phyloP scores from a whole-genome alignment of 2,888 invertebrate genomes.

The Agriopis leucophaearia region DNA sequence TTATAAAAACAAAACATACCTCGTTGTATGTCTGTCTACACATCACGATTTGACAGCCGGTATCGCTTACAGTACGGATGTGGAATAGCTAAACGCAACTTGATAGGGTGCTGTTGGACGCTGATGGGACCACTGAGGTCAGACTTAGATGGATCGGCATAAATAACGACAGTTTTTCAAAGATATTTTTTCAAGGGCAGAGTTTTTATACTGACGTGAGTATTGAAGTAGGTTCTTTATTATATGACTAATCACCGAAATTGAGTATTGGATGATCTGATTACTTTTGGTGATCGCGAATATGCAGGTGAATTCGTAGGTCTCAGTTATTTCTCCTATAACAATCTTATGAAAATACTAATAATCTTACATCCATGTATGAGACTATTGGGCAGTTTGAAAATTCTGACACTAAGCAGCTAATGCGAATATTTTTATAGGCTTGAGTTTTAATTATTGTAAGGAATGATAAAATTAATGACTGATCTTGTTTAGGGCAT shows the following conservation, averaged over 20 bases:
- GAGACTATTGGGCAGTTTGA: no score
- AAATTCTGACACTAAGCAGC: no score
- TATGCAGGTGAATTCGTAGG: no score
- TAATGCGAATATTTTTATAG: no score
- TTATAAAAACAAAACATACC: constrained; percentile 21
- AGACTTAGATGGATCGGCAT: background rate
- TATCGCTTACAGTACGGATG: constrained; percentile 34
- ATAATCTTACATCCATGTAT: no score
- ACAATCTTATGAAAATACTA: no score
- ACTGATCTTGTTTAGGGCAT: no score
- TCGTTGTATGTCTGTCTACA: constrained; percentile 11
- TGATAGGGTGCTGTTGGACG: constrained; percentile 18
- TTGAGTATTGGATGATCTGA: no score
- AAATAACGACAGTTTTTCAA: background rate
- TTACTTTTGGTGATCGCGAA: no score
- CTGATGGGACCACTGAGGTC: constrained; percentile 15
- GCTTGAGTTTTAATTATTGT: no score
- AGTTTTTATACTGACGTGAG: background rate
- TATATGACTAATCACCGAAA: background rate
- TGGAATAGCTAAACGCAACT: constrained; percentile 26
- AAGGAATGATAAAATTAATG: no score
- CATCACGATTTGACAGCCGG: constrained; percentile 36
- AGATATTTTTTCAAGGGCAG: background rate
- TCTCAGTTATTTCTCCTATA: no score
- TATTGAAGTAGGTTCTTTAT: background rate